A percentile compares a stretch with the other conserved stretches of the same genome.
phyloP scores from a whole-genome alignment of 2,113 vertebrate genomes.

The Dolichallabes microphthalmus region DNA sequence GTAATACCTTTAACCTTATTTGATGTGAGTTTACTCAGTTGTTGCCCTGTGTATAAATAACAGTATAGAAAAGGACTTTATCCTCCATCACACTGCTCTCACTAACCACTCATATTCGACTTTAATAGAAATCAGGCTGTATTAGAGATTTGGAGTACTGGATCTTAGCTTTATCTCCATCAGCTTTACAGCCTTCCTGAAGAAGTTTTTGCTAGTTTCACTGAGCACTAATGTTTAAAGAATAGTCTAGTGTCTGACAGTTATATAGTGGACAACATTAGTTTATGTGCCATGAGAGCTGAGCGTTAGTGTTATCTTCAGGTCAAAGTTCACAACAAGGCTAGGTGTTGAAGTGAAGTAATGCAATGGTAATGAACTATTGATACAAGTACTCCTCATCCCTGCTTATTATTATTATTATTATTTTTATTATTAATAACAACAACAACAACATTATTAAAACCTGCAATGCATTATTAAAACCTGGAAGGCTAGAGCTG shows the following conservation, averaged over 20 bases:
- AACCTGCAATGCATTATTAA: too few species aligned
- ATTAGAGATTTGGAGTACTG: background rate
- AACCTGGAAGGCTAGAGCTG: too few species aligned
- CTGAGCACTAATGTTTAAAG: background rate
- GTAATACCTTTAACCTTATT: background rate
- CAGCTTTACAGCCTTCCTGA: background rate
- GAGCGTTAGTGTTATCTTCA: background rate
- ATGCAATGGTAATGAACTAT: background rate
- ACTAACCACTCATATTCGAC: background rate
- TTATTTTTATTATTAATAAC: too few species aligned
- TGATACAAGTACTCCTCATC: background rate
- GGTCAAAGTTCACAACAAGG: background rate
- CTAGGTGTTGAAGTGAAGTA: background rate
- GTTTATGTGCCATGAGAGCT: background rate
- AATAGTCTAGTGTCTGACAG: too few species aligned
- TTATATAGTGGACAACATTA: background rate
- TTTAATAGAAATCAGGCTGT: background rate
- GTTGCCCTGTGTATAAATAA: slow-evolving; percentile 46
- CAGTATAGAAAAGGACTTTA: slow-evolving; percentile 30
- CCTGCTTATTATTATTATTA: too few species aligned
- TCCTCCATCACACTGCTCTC: background rate
- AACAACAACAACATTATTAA: too few species aligned
- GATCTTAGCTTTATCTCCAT: background rate
- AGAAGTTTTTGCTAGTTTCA: background rate
- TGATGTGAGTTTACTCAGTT: slow-evolving; percentile 46